phyloP scores from a whole-genome alignment of 37 sponge, comb jelly and placozoan species.

The Bolinopsis microptera region DNA sequence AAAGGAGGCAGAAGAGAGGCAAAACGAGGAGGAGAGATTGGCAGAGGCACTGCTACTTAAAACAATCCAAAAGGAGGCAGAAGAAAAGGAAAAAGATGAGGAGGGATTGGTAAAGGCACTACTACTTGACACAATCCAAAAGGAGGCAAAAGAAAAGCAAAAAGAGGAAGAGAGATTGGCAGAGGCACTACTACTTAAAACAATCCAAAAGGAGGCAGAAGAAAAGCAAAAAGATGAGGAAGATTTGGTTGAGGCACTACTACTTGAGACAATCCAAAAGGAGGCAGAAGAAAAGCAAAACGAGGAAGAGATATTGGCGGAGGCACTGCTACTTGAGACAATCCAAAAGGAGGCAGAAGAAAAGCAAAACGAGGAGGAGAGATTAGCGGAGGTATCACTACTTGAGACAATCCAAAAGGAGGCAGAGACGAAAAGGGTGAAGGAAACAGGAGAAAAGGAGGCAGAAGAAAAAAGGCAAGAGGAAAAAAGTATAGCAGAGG shows the following conservation, averaged over 20 bases:
- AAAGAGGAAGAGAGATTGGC: background rate
- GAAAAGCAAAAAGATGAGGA: background rate
- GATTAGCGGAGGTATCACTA: too few species aligned
- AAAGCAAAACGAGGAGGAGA: too few species aligned
- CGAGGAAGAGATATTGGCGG: background rate
- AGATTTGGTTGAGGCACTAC: background rate
- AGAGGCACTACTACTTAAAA: background rate
- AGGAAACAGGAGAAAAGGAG: background rate
- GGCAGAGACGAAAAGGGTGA: too few species aligned
- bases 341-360: too few species aligned
- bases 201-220: background rate
- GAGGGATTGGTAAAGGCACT: background rate
- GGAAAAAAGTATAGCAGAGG: too few species aligned
- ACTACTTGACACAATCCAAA: background rate
- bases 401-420: background rate
- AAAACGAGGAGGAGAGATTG: too few species aligned
- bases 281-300: conserved; percentile 9
- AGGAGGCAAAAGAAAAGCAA: background rate
- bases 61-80: background rate
- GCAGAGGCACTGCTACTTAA: too few species aligned
- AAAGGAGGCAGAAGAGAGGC: background rate
- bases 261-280: background rate
- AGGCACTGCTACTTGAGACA: background rate
- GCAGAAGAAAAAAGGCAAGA: too few species aligned
- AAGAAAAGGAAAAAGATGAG: conserved; percentile 10